Conservation (phyloP, 2,113 vertebrate genomes). For the human region GRCh38 chr5:7653001-7653500, state of each 20-base stretch:
- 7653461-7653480: too few relatives aligned
- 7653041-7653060: neutral
- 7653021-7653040: neutral
- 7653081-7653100: neutral
- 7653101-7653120: neutral
- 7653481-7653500: too few relatives aligned
- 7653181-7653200: neutral
- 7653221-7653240: fast-evolving
- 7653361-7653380: fast-evolving
- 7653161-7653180: neutral
- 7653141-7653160: neutral
- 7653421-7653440: too few relatives aligned
- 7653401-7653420: neutral
- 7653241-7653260: neutral
- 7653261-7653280: neutral
- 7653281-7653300: neutral
- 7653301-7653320: neutral
- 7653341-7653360: too few relatives aligned
- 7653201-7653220: neutral
- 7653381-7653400: neutral
- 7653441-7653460: too few relatives aligned
- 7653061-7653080: neutral
- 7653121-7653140: neutral
- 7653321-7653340: neutral
- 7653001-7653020: neutral